Conservation (phyloP, 2,888 invertebrate species). For the Cosmopolites sordidus region DNA sequence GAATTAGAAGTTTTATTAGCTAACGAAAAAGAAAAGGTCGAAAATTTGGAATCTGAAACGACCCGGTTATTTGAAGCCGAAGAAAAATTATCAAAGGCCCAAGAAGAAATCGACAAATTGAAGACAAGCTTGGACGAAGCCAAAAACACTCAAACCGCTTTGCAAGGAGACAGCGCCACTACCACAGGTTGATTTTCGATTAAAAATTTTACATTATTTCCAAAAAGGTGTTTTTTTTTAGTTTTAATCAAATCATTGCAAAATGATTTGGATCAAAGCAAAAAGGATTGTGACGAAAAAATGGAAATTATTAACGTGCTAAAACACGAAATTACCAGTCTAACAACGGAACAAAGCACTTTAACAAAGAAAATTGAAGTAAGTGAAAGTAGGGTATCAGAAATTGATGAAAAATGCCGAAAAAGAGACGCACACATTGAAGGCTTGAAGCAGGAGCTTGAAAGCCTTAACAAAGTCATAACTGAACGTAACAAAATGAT, state of each 20-base stretch:
- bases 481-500: conserved; percentile 34
- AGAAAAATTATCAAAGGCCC: conserved; percentile 60
- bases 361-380: conserved; percentile 31
- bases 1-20: conserved; percentile 50
- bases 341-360: conserved; percentile 33
- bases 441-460: conserved; percentile 39
- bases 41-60: conserved; percentile 52
- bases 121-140: conserved; percentile 54
- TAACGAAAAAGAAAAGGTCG: conserved; percentile 49
- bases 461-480: conserved; percentile 36
- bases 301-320: conserved; percentile 31
- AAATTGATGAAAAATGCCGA: conserved; percentile 22
- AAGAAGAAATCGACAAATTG: conserved; percentile 56
- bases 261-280: conserved; percentile 35
- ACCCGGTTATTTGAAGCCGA: conserved; percentile 61
- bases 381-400: conserved; percentile 10
- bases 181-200: conserved; percentile 27
- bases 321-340: conserved; percentile 32
- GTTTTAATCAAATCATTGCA: conserved; percentile 34
- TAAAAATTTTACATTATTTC: no score
- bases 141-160: conserved; percentile 47
- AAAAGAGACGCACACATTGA: conserved; percentile 24
- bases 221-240: conserved; percentile 22
- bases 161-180: conserved; percentile 32
- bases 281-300: conserved; percentile 32